Base-by-base conservation (phyloP, 2,797 vertebrate genomes). In the Bradypodion pumilum region DNA sequence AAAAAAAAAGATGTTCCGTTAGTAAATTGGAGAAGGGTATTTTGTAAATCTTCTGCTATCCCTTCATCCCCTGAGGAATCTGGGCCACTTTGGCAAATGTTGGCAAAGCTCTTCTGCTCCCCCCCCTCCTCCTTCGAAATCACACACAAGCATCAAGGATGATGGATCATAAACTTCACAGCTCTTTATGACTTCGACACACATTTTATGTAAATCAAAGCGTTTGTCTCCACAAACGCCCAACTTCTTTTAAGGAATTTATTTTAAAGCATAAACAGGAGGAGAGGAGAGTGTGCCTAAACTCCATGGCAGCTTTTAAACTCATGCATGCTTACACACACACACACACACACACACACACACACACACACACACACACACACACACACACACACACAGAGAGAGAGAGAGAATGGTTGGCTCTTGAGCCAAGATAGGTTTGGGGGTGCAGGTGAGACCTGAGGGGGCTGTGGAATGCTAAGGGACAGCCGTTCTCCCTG, bases 171-270 rank as follows among this genome's bases (percentile, higher is more conserved):
- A 95, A 93, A 93, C 92, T 92, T 32, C 68, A 40, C 27, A 88
- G 91, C 89, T 92, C 91, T 93, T 93, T 91, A 91, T 91, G 91
- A 84, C 92, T 94, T 93, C 93, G 92, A 92, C 91, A 92, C 87
- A 88, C 92, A 90, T 94, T 95, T 94, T 93, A 87, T 91, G 85
- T 89, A 93, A 93, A 94, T 88, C 83, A 93, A 92, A 89, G 81
- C 90, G 89, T 94, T 94, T 95, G 95, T 93, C 91, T 95, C 92
- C 90, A 92, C 91, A 94, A 90, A 90, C 90, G 94, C 91, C 88
- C 90, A 25, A 70, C 91, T 94, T 93, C 90, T 90, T n/a, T 94
- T 91, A 91, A 92, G 94, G 92, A 88, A 85, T 93, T 86, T 86
- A 89, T 93, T 93, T 91, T 89, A 88, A 65, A 90, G 77, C 86